Conservation (phyloP, 2,797 vertebrate species). For the Pipistrellus pipistrellus region DNA sequence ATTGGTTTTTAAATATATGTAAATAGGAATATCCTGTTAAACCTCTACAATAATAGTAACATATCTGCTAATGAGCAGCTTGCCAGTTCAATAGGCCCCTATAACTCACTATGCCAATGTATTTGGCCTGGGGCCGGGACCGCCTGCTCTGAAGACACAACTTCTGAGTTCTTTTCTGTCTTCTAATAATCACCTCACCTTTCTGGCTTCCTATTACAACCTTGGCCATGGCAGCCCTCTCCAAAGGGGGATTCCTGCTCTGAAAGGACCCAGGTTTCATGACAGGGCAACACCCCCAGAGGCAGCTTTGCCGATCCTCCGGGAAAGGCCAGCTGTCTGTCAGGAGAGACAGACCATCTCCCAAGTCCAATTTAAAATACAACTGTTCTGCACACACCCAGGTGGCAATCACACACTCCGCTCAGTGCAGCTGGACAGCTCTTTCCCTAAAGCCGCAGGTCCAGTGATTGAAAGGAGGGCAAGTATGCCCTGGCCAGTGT, state of each 20-base stretch:
- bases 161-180: not conserved
- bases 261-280: not conserved
- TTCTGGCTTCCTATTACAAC: not conserved
- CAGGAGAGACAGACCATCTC: not conserved
- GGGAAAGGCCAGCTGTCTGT: not conserved
- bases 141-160: not conserved
- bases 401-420: not conserved
- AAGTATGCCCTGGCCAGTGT: not conserved
- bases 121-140: not conserved
- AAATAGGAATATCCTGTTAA: not conserved
- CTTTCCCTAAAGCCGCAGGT: not conserved
- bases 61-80: not conserved
- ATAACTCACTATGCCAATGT: not conserved
- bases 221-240: not conserved
- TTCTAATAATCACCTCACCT: not conserved
- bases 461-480: not conserved
- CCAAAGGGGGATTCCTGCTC: not conserved
- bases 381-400: not conserved
- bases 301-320: not conserved
- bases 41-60: not conserved
- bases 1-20: not conserved
- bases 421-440: not conserved
- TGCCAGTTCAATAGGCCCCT: not conserved
- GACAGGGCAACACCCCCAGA: accelerated
- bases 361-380: not conserved